Base-by-base conservation (phyloP, 2,888 invertebrate genomes). In the Hemithea aestivaria region DNA sequence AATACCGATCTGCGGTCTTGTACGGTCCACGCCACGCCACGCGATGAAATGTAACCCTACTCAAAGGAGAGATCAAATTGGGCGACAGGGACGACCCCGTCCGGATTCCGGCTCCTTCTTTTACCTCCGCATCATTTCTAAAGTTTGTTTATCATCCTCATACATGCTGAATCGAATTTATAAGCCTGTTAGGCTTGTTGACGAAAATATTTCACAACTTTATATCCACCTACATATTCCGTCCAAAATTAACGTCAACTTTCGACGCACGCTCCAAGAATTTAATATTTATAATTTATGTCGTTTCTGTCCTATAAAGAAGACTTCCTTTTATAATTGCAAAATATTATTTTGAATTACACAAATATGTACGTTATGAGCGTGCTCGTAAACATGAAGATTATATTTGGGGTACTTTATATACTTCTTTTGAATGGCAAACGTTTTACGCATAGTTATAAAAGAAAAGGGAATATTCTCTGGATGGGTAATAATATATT, bases 161-260 rank as follows among this genome's bases (percentile, higher is more conserved):
- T 45, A 40, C 39, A 51, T 58, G 45, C 52, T 58, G 45, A 28
- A 40, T 30, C 43, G 51, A 51, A 59, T 50, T 54, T 41, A 51
- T 33, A 45, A 51, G 40, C 48, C 22, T 34, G 33, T 31, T 35
- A 31, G 48, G 49, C 50, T 40, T 51, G 53, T 53, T 51, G 49
- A 55, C 53, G 53, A 62, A 65, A 69, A 67, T 67, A 68, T 69
- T 73, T 73, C 63, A 52, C 54, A 69, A 64, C 46, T 66, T 66
- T 41, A 53, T 35, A 54, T 58, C 64, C 55, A 50, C 53, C 56
- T 31, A 36, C 66, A 68, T 69, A 67, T 67, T 67, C 66, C 51
- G 56, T 56, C 45, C 45, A 55, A 66, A 65, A 57, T 64, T 62
- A 40, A 43, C 49, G 57, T 45, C 50, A 39, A 62, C 55, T 62